Conservation (phyloP, 2,888 invertebrate species). For the Agelastica alni region DNA sequence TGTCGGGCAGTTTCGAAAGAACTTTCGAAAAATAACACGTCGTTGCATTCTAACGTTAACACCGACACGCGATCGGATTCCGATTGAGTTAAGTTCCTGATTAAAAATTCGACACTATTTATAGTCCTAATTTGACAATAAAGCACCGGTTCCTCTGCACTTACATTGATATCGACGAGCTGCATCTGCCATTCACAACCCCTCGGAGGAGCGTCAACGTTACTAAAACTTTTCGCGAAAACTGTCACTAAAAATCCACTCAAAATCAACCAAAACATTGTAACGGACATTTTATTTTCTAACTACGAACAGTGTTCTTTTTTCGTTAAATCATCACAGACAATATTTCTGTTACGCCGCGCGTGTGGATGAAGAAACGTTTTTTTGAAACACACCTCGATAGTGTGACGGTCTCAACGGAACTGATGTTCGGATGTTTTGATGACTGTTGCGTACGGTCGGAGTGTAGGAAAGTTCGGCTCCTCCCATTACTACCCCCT, state of each 20-base stretch:
- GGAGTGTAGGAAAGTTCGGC: conserved; percentile 49
- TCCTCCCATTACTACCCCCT: conserved; percentile 50
- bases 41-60: conserved; percentile 73
- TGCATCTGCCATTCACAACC: conserved; percentile 74
- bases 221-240: conserved; percentile 49
- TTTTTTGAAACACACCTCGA: conserved; percentile 29
- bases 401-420: conserved; percentile 31
- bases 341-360: not conserved
- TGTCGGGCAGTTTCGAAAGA: conserved; percentile 60
- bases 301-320: conserved; percentile 12
- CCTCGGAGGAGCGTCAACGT: conserved; percentile 67
- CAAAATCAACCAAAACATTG: conserved; percentile 40
- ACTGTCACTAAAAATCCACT: conserved; percentile 41
- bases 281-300: conserved; percentile 6
- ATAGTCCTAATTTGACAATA: conserved; percentile 75
- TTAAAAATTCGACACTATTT: conserved; percentile 68
- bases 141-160: conserved; percentile 61
- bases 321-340: conserved; percentile 39
- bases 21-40: conserved; percentile 74
- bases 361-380: conserved; percentile 14
- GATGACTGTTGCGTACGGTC: conserved; percentile 46
- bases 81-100: conserved; percentile 70
- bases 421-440: conserved; percentile 40
- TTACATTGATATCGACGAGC: conserved; percentile 60
- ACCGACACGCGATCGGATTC: conserved; percentile 72